phyloP scores from a whole-genome alignment of 1,140 invertebrate genomes.

The Philopotamus ludificatus region DNA sequence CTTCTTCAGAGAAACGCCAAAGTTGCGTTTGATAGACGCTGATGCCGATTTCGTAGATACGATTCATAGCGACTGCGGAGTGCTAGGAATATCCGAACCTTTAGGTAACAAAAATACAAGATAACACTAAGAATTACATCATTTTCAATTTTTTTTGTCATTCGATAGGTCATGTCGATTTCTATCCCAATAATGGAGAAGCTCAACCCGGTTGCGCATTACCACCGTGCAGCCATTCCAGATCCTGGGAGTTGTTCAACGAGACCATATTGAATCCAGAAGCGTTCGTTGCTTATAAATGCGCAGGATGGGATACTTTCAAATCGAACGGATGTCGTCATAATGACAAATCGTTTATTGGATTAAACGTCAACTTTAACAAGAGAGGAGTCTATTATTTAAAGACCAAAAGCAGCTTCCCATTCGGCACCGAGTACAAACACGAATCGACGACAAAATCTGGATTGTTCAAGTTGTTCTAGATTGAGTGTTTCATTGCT shows the following conservation, averaged over 20 bases:
- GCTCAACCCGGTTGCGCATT: slow-evolving; percentile 63
- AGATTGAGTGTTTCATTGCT: no score
- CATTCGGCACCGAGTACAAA: no score
- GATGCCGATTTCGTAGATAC: slow-evolving; percentile 73
- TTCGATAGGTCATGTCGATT: slow-evolving; percentile 59
- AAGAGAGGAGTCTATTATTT: slow-evolving; percentile 53
- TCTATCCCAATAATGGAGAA: slow-evolving; percentile 64
- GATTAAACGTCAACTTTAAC: slow-evolving; percentile 53
- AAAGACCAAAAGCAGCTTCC: slow-evolving; percentile 15
- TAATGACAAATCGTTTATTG: slow-evolving; percentile 52
- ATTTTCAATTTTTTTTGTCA: not conserved
- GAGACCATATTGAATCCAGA: slow-evolving; percentile 59
- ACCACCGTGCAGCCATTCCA: slow-evolving; percentile 62
- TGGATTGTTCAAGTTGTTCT: not conserved
- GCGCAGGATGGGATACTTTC: slow-evolving; percentile 53
- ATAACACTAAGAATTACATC: not conserved
- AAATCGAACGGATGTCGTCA: slow-evolving; percentile 51
- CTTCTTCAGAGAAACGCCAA: slow-evolving; percentile 57
- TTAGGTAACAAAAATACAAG: slow-evolving; percentile 43
- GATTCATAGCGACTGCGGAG: slow-evolving; percentile 67
- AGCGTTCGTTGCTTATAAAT: slow-evolving; percentile 54
- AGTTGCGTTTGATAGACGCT: slow-evolving; percentile 58
- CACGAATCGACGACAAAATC: no score
- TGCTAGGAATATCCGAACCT: slow-evolving; percentile 52
- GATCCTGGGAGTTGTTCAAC: slow-evolving; percentile 59